A percentile compares a stretch with the other conserved stretches of the same genome.
These are phyloP conservation scores for Chlamydotis undulata DNA, from an alignment of 2,113 vertebrate genomes.

Conservation along the genomic window DNA sequence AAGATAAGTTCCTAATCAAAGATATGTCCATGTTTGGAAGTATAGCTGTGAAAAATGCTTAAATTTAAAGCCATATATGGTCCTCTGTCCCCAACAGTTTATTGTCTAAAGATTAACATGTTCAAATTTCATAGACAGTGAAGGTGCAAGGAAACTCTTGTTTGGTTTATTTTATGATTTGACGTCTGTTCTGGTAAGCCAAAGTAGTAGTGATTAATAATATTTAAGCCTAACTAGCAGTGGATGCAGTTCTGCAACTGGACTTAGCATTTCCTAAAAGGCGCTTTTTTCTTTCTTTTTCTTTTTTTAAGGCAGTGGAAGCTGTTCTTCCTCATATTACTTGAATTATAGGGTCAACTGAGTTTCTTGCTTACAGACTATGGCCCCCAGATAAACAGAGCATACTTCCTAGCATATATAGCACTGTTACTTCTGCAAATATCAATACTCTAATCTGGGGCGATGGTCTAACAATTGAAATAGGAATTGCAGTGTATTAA, in stretches of 20 bases:
- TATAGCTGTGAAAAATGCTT: neutral
- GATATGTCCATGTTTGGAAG: neutral
- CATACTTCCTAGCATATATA: neutral
- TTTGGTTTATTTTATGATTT: neutral
- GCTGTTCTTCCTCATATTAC: neutral
- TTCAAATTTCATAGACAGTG: neutral
- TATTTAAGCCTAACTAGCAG: neutral
- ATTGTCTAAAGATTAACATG: neutral
- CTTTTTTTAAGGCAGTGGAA: neutral
- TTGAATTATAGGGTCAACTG: neutral
- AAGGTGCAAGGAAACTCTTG: neutral
- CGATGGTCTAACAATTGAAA: neutral
- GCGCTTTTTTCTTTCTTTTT: neutral
- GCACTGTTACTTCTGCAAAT: neutral
- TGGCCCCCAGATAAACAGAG: neutral
- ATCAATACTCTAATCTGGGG: neutral
- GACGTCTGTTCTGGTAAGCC: neutral
- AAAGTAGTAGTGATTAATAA: neutral
- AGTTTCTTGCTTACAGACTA: neutral
- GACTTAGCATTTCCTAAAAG: neutral
- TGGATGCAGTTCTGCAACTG: neutral
- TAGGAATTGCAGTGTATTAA: neutral
- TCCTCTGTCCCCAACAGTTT: rapidly evolving
- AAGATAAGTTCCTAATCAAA: neutral
- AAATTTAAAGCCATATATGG: neutral